Conservation (phyloP, 2,888 invertebrate genomes). For the Parnassius orleans region DNA sequence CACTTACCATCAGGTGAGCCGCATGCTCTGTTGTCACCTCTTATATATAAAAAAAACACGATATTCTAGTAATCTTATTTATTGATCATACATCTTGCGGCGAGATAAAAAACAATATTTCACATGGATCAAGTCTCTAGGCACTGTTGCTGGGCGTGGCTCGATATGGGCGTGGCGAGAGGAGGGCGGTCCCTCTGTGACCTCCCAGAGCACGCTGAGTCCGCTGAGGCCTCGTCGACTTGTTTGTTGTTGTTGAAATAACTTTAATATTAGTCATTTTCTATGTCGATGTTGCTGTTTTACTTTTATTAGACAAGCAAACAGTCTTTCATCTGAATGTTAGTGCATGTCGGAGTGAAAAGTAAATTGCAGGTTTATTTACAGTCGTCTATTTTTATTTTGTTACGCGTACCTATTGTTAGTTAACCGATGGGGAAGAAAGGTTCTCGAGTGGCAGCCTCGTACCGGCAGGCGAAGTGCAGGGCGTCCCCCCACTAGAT, state of each 20-base stretch:
- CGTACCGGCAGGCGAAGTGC: no score
- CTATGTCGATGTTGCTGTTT: slow-evolving; percentile 15
- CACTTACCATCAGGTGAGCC: no score
- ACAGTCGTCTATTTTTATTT: no score
- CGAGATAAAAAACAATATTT: slow-evolving; percentile 52
- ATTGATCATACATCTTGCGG: slow-evolving; percentile 52
- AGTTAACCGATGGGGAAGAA: no score
- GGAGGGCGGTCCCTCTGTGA: slow-evolving; percentile 59
- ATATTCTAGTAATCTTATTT: slow-evolving; percentile 10
- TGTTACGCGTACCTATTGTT: no score
- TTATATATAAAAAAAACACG: no score
- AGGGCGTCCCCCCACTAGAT: no score
- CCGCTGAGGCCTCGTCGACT: slow-evolving; percentile 56
- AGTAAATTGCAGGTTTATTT: neutral
- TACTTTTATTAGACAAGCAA: slow-evolving; percentile 12
- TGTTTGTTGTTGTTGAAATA: slow-evolving; percentile 61
- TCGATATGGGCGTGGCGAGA: slow-evolving; percentile 59
- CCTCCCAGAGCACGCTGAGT: slow-evolving; percentile 65
- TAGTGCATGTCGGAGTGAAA: neutral
- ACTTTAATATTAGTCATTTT: slow-evolving; percentile 39
- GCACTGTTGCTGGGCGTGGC: slow-evolving; percentile 62
- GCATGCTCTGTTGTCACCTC: no score
- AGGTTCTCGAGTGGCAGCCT: no score
- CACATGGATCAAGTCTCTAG: slow-evolving; percentile 57
- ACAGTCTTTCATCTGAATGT: slow-evolving; percentile 10